A percentile compares a stretch with the other conserved stretches of the same genome.
Evolutionary conservation across 2,888 invertebrate genomes (phyloP).

Genomic region (Lithophane ornitopus): DNA sequence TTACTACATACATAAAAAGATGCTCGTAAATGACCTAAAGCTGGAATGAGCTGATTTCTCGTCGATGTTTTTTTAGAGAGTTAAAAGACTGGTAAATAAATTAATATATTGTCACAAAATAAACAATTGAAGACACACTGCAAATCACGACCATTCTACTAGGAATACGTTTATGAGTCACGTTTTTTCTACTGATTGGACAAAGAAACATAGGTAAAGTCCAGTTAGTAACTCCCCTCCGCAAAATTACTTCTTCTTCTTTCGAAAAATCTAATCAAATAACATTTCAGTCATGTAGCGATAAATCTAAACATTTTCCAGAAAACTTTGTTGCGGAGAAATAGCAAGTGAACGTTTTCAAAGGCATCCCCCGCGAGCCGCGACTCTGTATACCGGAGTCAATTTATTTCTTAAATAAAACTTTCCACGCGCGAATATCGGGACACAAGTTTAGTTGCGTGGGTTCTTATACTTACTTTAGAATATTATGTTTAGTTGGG

Average conservation of each 20-base stretch:
- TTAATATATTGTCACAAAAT: background rate
- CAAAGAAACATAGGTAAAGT: background rate
- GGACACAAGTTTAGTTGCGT: constrained; percentile 64
- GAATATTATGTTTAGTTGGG: background rate
- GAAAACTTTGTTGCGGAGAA: constrained; percentile 66
- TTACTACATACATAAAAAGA: background rate
- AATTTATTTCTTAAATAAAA: constrained; percentile 77
- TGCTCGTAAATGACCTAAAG: background rate
- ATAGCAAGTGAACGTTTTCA: constrained; percentile 68
- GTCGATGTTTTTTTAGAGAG: no score
- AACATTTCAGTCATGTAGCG: constrained; percentile 50
- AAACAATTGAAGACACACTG: background rate
- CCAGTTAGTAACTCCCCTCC: background rate
- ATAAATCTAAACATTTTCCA: constrained; percentile 68
- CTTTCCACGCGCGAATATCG: constrained; percentile 65
- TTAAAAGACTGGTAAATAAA: background rate
- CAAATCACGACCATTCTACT: background rate
- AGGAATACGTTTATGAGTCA: background rate
- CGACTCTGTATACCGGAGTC: constrained; percentile 62
- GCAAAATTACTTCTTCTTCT: constrained; percentile 18
- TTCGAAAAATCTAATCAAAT: constrained; percentile 55
- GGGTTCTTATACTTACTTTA: constrained; percentile 16
- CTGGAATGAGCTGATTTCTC: background rate
- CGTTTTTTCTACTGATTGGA: background rate
- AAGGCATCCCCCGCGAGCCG: constrained; percentile 59